Evolutionary conservation across 2,888 invertebrate genomes (phyloP), one percentile per base, ranked within the genome.

Genomic region (Beris morrisii): DNA sequence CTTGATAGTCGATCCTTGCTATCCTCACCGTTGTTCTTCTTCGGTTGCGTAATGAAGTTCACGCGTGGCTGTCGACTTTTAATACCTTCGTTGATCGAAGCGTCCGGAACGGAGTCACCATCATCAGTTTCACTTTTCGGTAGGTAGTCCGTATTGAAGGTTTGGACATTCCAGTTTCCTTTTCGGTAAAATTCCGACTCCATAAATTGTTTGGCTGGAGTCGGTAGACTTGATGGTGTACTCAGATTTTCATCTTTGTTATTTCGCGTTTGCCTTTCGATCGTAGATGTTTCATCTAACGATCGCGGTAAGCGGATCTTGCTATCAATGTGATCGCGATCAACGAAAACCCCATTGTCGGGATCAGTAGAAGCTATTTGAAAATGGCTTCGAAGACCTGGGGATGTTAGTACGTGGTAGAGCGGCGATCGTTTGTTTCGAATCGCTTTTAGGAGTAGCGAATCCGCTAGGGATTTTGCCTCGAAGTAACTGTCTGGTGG

Each of bases 31-130:
- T 72, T 50, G 6, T 71, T 71, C 55, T 75, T 76, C 32, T 85
- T 84, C 69, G 86, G 84, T 74, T 87, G 87, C 0, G 88, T 88
- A 12, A 88, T 85, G 72, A 88, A 88, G 76, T 88, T 86, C 1
- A 88, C 86, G 72, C 87, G 78, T 0, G 88, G 87, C 78, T 87
- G 86, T 71, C 87, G 79, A 4, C 85, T 82, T 73, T 83, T 84
- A 30, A 83, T 81, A 3, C 84, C 79, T 22, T 86, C 86, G 66
- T 84, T 84, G 4, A 83, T 83, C 5, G 83, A 82, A 0, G 85
- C 83, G 38, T 85, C 84, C 0, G 84, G 81, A 4, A 85, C 77
- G 12, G 82, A 80, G 52, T 81, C 79, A 11, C 50, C 38, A 5
- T 61, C 61, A 15, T 50, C 50, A 1, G 9, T 50, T 30, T 78